Evolutionary conservation across 2,888 invertebrate species (phyloP).

Genomic region (Asteroscopus sphinx): DNA sequence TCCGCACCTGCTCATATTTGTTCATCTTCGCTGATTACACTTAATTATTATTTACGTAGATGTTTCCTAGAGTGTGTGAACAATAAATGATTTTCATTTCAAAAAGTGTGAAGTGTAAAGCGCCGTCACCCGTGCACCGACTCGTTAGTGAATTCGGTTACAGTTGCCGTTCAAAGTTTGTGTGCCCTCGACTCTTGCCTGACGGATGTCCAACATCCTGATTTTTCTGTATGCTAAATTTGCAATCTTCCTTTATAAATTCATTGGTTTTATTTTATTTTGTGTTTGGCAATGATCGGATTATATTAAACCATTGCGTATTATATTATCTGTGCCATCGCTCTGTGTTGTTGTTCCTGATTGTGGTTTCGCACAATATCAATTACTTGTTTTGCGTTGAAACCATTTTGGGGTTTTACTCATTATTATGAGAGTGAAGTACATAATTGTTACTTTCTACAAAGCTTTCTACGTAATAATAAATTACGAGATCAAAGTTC

Average conservation of each 20-base stretch:
- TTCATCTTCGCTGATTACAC: slow-evolving; percentile 18
- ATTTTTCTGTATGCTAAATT: slow-evolving; percentile 64
- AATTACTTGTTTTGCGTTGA: slow-evolving; percentile 9
- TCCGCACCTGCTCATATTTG: slow-evolving; percentile 21
- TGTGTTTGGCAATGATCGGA: slow-evolving; percentile 6
- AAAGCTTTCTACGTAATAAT: not conserved
- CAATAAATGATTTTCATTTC: slow-evolving; percentile 58
- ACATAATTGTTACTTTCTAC: too few relatives aligned
- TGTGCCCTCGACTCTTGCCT: slow-evolving; percentile 75
- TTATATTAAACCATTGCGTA: too few relatives aligned
- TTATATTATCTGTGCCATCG: too few relatives aligned
- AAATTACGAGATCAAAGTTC: not conserved
- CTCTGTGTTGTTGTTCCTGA: slow-evolving; percentile 14
- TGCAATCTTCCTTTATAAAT: slow-evolving; percentile 53
- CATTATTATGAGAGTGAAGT: slow-evolving; percentile 1
- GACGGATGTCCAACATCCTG: slow-evolving; percentile 76
- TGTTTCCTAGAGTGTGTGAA: slow-evolving; percentile 22
- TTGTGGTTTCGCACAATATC: slow-evolving; percentile 17
- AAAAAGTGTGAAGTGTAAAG: slow-evolving; percentile 48
- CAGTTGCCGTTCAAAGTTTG: slow-evolving; percentile 79
- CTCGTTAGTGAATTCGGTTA: slow-evolving; percentile 86
- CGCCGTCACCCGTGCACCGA: slow-evolving; percentile 68
- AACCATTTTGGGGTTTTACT: slow-evolving; percentile 4
- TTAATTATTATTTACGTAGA: slow-evolving; percentile 26
- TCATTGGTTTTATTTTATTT: slow-evolving; percentile 50